Percentiles rank a stretch among this genome's conserved stretches.
Conservation (phyloP, 1,140 invertebrate genomes). For the Bombus huntii region DNA sequence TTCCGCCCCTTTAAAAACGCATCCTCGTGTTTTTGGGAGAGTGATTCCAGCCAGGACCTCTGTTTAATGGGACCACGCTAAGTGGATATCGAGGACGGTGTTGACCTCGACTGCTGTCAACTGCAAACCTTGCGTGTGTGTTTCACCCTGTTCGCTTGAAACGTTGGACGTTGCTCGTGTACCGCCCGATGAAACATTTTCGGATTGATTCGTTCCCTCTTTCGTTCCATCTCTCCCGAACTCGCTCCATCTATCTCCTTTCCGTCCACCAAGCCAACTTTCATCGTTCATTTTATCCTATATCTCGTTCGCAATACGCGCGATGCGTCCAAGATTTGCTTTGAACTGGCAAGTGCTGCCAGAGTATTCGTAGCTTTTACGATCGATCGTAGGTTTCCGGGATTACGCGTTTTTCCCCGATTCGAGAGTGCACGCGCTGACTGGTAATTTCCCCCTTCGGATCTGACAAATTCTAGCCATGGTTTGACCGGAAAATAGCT, state of each 20-base stretch:
- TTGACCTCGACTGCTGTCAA: slow-evolving; percentile 19
- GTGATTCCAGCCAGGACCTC: neutral
- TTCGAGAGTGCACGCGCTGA: too few relatives aligned
- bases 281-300: neutral
- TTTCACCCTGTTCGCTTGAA: neutral
- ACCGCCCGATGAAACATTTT: slow-evolving; percentile 4
- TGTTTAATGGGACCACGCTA: neutral
- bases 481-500: too few relatives aligned
- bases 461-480: too few relatives aligned
- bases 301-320: neutral
- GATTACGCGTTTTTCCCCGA: too few relatives aligned
- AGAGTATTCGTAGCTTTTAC: neutral
- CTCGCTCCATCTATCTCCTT: neutral
- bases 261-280: neutral
- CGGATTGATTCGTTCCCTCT: slow-evolving; percentile 8
- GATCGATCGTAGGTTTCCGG: neutral
- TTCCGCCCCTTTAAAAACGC: neutral
- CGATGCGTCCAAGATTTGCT: neutral
- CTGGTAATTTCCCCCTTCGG: too few relatives aligned
- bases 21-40: slow-evolving; percentile 12
- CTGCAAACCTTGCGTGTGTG: neutral
- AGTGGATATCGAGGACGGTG: slow-evolving; percentile 30
- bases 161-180: neutral
- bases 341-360: neutral
- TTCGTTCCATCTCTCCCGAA: neutral